phyloP scores from a whole-genome alignment of 2,113 vertebrate genomes.

The Cephalopholis sonnerati region DNA sequence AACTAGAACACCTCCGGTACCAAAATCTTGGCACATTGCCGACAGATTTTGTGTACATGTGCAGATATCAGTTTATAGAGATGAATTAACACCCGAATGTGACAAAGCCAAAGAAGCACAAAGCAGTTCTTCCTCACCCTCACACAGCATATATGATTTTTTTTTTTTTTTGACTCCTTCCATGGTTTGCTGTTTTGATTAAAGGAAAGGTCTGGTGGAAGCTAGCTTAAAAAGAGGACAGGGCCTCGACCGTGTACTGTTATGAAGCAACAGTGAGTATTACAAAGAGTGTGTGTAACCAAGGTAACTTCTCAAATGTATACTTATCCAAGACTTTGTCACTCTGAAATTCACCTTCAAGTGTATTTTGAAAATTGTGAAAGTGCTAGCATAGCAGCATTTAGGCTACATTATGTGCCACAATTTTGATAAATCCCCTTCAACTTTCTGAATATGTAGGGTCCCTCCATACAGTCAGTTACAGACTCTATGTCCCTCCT shows the following conservation, averaged over 20 bases:
- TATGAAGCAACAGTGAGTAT: conserved; percentile 2
- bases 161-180: not conserved
- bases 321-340: not conserved
- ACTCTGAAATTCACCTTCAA: not conserved
- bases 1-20: no score
- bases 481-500: not conserved
- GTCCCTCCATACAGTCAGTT: not conserved
- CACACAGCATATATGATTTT: not conserved
- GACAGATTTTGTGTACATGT: no score
- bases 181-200: not conserved
- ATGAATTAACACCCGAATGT: no score
- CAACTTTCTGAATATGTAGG: not conserved
- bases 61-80: no score
- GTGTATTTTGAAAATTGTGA: conserved; percentile 1
- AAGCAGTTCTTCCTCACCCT: not conserved
- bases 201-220: not conserved
- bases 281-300: not conserved
- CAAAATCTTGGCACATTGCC: no score
- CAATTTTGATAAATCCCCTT: not conserved
- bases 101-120: not conserved
- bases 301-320: conserved; percentile 4
- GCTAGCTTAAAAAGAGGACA: not conserved
- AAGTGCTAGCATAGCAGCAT: conserved; percentile 4
- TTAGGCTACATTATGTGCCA: not conserved
- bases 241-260: not conserved